These are phyloP conservation scores for Drosophila chauvacae DNA, from an alignment of 1,140 invertebrate genomes.

Conservation along the genomic window DNA sequence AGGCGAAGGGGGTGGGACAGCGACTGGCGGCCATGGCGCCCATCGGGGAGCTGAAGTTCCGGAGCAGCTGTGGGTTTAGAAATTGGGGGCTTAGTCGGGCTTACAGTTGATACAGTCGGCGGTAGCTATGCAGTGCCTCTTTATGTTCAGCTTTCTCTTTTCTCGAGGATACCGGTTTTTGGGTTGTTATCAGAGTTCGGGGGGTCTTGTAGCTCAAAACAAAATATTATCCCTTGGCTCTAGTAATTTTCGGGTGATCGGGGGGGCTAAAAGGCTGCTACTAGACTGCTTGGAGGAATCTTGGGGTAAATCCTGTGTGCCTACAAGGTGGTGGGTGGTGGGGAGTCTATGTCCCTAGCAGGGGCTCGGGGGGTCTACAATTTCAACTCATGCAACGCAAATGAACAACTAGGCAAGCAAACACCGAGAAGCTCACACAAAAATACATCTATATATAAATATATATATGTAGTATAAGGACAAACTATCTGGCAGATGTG, in stretches of 20 bases:
- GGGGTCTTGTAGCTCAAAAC: constrained; percentile 1
- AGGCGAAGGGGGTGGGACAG: constrained; percentile 81
- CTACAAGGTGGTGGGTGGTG: not conserved
- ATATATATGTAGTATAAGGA: constrained; percentile 16
- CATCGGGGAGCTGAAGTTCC: constrained; percentile 74
- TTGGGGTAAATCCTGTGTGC: not conserved
- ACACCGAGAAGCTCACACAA: constrained; percentile 45
- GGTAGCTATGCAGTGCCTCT: constrained; percentile 13
- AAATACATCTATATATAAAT: constrained; percentile 29
- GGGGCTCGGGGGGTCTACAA: constrained; percentile 8
- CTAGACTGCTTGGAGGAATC: not conserved
- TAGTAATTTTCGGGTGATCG: not conserved
- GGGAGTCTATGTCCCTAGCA: not conserved
- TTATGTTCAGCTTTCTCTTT: constrained; percentile 4
- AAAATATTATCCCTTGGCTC: constrained; percentile 12
- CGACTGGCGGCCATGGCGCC: constrained; percentile 63
- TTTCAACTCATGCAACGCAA: constrained; percentile 44
- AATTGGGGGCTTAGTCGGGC: not conserved
- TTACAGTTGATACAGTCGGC: not conserved
- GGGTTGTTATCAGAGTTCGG: constrained; percentile 8
- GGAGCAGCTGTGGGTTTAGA: constrained; percentile 58
- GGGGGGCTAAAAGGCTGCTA: not conserved
- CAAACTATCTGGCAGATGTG: constrained; percentile 37
- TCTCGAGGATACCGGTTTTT: not conserved
- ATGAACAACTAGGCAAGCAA: constrained; percentile 47